Percentiles rank a stretch among this genome's conserved stretches.
Conservation (phyloP, 2,113 vertebrate genomes). For the Notechis scutatus region DNA sequence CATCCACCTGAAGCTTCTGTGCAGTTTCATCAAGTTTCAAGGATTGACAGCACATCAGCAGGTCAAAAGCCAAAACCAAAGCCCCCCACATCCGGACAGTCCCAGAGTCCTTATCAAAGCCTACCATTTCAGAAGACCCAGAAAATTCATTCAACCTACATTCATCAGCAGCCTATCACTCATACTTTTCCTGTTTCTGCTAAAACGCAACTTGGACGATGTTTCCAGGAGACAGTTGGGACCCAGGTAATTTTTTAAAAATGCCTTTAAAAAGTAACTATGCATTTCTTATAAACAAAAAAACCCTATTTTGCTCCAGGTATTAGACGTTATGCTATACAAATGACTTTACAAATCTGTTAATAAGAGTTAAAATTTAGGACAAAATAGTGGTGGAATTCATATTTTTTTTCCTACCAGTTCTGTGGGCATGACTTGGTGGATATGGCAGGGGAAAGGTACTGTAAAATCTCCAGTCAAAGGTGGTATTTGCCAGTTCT, state of each 20-base stretch:
- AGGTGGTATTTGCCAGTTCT: no score
- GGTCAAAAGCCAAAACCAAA: constrained; percentile 82
- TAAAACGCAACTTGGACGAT: constrained; percentile 90
- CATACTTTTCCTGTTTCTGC: constrained; percentile 85
- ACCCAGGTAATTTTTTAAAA: constrained; percentile 79
- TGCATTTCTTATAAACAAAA: background rate
- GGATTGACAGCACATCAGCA: constrained; percentile 79
- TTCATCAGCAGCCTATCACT: constrained; percentile 81
- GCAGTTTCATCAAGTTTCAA: constrained; percentile 96
- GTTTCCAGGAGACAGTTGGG: constrained; percentile 94
- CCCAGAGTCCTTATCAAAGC: constrained; percentile 81
- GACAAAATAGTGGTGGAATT: no score
- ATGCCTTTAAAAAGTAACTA: background rate
- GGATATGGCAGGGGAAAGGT: no score
- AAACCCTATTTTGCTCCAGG: background rate
- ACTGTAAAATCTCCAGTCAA: no score
- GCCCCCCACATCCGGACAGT: constrained; percentile 71
- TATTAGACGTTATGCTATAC: background rate
- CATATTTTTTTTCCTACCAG: no score
- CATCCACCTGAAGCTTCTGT: constrained; percentile 96
- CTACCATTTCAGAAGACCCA: constrained; percentile 83
- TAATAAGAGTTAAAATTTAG: background rate
- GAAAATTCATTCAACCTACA: constrained; percentile 77
- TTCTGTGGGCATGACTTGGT: no score
- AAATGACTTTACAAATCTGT: background rate